Evolutionary conservation across 2,797 vertebrate species (phyloP).

Genomic region (Tinamus major): DNA sequence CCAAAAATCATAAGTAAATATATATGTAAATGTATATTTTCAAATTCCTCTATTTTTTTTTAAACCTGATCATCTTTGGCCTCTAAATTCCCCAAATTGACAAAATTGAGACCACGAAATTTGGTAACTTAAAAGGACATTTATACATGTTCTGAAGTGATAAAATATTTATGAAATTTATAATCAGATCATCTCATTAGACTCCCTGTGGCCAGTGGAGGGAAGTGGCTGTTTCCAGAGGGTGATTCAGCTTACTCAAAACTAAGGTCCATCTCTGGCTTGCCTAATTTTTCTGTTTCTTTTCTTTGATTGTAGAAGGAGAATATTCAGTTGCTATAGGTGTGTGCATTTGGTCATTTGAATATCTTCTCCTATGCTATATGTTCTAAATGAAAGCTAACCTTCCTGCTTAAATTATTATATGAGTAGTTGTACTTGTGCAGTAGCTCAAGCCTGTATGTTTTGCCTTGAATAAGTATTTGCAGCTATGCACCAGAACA

Average conservation of each 20-base stretch:
- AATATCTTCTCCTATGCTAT: background rate
- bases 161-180: background rate
- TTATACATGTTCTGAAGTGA: background rate
- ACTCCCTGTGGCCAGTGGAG: background rate
- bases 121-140: background rate
- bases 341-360: background rate
- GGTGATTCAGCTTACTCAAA: background rate
- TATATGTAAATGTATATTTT: background rate
- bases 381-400: background rate
- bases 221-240: background rate
- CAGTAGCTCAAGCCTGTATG: background rate
- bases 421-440: background rate
- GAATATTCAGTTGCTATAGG: background rate
- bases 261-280: background rate
- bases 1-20: background rate
- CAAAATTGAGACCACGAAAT: background rate
- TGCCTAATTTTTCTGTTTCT: fast-evolving
- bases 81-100: background rate
- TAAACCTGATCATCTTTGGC: background rate
- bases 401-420: background rate
- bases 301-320: background rate
- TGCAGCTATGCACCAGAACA: background rate
- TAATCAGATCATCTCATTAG: background rate
- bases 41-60: background rate
- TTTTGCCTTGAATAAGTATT: background rate